Percentiles rank a stretch among this genome's conserved stretches.
Conservation (phyloP, 2,113 vertebrate genomes). For the Opisthocomus hoazin region DNA sequence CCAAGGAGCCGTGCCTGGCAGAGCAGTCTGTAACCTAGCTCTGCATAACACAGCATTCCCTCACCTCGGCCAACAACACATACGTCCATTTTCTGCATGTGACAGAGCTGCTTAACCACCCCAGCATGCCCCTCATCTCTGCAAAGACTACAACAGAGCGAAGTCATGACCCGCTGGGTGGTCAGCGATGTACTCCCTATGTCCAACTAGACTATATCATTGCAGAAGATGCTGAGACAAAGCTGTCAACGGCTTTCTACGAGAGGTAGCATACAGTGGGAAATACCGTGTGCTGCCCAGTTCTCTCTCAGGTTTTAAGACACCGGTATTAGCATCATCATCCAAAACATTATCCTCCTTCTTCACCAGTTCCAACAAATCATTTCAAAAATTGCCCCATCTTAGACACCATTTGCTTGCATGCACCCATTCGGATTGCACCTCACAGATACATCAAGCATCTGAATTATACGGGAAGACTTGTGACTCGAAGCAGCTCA, state of each 20-base stretch:
- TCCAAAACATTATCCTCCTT: background rate
- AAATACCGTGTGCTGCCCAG: background rate
- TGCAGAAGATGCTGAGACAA: background rate
- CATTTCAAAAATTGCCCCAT: background rate
- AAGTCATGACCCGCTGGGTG: background rate
- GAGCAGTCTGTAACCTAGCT: background rate
- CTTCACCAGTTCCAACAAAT: background rate
- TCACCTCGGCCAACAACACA: background rate
- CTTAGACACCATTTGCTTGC: background rate
- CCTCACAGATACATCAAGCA: background rate
- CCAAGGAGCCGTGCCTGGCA: background rate
- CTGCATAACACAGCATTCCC: background rate
- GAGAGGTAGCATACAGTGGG: background rate
- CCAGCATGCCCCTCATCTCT: background rate
- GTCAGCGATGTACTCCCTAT: background rate
- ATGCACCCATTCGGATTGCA: rapidly evolving
- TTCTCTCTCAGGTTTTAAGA: background rate
- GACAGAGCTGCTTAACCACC: background rate
- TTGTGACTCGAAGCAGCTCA: background rate
- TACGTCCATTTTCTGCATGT: background rate
- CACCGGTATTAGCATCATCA: background rate
- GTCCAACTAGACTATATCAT: background rate
- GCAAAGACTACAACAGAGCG: background rate
- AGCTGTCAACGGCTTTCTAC: background rate
- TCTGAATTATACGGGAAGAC: background rate